phyloP scores from a whole-genome alignment of 1,140 invertebrate genomes.

The Colletes gigas region DNA sequence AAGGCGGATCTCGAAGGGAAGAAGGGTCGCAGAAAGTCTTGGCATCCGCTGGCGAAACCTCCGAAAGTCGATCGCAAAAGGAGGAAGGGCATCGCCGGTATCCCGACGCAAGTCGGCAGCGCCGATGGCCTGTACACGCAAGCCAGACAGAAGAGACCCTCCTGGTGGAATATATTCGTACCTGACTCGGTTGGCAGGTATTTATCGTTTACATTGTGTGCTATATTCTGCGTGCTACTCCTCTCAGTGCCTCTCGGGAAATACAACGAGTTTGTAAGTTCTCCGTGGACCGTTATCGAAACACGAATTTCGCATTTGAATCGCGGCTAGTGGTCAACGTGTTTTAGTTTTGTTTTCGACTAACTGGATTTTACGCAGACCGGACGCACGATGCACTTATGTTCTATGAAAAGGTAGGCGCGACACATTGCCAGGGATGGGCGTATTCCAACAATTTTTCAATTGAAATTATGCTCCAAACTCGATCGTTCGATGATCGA shows the following conservation, averaged over 20 bases:
- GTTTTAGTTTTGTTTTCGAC: not conserved
- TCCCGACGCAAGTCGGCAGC: conserved; percentile 75
- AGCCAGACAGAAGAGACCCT: conserved; percentile 87
- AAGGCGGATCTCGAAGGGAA: conserved; percentile 79
- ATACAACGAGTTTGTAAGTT: not conserved
- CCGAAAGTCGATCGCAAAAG: conserved; percentile 85
- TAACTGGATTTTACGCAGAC: not conserved
- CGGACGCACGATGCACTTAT: too few relatives aligned
- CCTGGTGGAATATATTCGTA: conserved; percentile 93
- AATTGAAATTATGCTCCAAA: too few relatives aligned
- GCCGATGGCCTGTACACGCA: conserved; percentile 81
- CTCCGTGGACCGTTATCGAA: not conserved
- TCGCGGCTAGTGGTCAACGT: not conserved
- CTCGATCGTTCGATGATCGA: not conserved
- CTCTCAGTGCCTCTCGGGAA: not conserved
- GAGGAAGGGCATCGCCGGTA: conserved; percentile 83
- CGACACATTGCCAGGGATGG: too few relatives aligned
- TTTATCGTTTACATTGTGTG: not conserved
- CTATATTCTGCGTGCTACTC: not conserved
- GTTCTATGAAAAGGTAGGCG: not conserved
- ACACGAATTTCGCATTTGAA: not conserved
- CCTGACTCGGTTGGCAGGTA: conserved; percentile 83
- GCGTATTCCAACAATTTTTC: not conserved
- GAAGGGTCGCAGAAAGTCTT: conserved; percentile 85
- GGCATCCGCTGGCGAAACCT: conserved; percentile 83